Evolutionary conservation across 2,113 vertebrate species (phyloP).

Genomic region (Fregetta grallaria): DNA sequence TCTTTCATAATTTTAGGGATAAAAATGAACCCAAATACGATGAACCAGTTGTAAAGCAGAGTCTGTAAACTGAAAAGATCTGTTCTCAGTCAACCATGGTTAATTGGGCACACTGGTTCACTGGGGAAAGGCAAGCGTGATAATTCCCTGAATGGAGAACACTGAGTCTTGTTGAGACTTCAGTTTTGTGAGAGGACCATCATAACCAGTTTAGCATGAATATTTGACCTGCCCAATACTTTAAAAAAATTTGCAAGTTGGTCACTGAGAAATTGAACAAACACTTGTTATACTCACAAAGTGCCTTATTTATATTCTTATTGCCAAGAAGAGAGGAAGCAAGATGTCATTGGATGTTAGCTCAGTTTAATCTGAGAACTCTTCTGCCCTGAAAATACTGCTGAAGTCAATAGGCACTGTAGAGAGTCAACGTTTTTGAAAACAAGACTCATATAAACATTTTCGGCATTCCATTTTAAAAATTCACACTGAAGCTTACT

Average conservation of each 20-base stretch:
- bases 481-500: background rate
- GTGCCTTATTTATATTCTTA: background rate
- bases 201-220: background rate
- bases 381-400: background rate
- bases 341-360: background rate
- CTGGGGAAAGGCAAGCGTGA: background rate
- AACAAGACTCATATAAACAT: background rate
- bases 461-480: background rate
- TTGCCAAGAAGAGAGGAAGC: background rate
- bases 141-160: background rate
- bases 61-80: background rate
- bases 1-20: background rate
- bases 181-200: background rate
- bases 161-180: background rate
- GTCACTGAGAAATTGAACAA: background rate
- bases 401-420: background rate
- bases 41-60: background rate
- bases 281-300: background rate
- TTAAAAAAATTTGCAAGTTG: background rate
- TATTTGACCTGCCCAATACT: background rate
- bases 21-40: background rate
- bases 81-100: background rate
- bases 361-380: background rate
- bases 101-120: background rate
- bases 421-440: background rate